Evolutionary conservation across 2,113 vertebrate genomes (phyloP).

Genomic region (Aplodontia rufa): DNA sequence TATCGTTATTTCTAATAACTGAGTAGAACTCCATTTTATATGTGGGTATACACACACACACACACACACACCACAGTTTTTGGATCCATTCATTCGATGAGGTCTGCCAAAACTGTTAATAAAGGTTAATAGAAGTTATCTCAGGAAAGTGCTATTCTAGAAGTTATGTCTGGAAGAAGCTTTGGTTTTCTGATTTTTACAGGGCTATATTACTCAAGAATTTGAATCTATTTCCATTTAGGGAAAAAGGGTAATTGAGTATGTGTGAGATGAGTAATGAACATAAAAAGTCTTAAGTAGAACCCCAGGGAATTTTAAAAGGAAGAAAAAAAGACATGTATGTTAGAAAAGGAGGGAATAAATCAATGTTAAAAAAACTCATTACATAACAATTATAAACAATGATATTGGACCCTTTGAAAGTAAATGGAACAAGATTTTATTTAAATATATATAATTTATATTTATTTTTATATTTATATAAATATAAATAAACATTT

Average conservation of each 20-base stretch:
- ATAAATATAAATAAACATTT: no score
- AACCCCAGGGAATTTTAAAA: not conserved
- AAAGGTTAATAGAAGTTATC: not conserved
- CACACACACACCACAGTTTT: no score
- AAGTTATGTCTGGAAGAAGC: not conserved
- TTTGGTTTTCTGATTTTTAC: slow-evolving; percentile 17
- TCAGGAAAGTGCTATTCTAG: not conserved
- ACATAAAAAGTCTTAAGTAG: slow-evolving; percentile 25
- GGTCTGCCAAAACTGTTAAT: not conserved
- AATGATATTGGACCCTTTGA: no score
- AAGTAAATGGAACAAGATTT: no score
- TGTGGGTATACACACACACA: no score
- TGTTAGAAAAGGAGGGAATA: not conserved
- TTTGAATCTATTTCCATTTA: slow-evolving; percentile 8
- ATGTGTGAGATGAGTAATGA: slow-evolving; percentile 10
- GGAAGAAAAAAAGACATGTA: slow-evolving; percentile 10
- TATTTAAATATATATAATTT: no score
- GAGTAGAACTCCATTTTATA: no score
- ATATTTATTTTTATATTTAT: no score
- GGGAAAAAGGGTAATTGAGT: not conserved
- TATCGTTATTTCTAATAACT: no score
- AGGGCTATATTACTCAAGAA: not conserved
- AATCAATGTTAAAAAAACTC: slow-evolving; percentile 32
- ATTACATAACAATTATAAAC: no score
- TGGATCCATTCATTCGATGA: no score